Conservation (phyloP, 2,797 vertebrate genomes). For the Pachyuromys duprasi region DNA sequence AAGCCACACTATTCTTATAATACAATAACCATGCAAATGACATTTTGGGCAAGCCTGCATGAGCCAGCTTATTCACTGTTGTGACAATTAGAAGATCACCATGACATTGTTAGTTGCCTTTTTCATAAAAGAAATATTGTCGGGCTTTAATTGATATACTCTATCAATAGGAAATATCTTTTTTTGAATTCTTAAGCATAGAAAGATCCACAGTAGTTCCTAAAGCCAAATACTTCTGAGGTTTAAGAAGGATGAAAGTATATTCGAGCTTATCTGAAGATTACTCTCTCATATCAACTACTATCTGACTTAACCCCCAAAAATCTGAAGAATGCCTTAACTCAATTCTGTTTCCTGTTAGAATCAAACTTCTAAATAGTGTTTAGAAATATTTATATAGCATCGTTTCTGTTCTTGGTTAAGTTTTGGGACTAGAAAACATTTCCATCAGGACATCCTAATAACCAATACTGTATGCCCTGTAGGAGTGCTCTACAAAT, state of each 20-base stretch:
- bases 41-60: conserved; percentile 64
- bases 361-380: conserved; percentile 33
- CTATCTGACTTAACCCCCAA: conserved; percentile 44
- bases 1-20: conserved; percentile 37
- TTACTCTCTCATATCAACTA: background rate
- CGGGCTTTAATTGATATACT: conserved; percentile 15
- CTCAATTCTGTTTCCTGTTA: conserved; percentile 54
- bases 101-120: conserved; percentile 64
- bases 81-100: conserved; percentile 64
- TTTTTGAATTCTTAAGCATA: background rate
- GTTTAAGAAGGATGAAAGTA: conserved; percentile 18
- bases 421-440: conserved; percentile 50
- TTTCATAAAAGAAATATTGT: conserved; percentile 59
- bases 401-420: conserved; percentile 13
- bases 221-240: conserved; percentile 44
- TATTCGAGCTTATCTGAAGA: background rate
- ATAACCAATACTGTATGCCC: background rate
- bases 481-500: background rate
- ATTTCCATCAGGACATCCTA: conserved; percentile 39
- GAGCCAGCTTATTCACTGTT: conserved; percentile 50
- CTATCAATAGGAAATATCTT: conserved; percentile 1
- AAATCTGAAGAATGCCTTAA: background rate
- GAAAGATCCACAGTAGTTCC: background rate
- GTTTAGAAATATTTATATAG: background rate
- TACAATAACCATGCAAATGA: conserved; percentile 43